Evolutionary conservation across 2,888 invertebrate genomes (phyloP).

Genomic region (Calameuta pallipes): DNA sequence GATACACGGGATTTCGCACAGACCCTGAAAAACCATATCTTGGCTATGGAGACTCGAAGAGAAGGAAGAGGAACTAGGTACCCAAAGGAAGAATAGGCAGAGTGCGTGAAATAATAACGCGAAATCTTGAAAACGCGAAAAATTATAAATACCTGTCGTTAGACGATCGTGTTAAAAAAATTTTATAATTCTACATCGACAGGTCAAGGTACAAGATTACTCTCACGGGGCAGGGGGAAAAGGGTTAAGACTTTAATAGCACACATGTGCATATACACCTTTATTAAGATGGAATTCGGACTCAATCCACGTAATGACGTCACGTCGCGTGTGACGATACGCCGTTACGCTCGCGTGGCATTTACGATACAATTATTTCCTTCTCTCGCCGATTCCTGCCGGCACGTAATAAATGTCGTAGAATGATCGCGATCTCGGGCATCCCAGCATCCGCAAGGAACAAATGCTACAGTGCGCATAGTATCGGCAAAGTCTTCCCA

Average conservation of each 20-base stretch:
- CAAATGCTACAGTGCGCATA: not conserved
- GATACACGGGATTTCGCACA: not conserved
- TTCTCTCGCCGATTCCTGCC: slow-evolving; percentile 6
- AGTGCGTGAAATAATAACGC: not conserved
- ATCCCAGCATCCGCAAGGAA: not conserved
- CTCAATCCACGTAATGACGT: slow-evolving; percentile 9
- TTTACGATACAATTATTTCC: slow-evolving; percentile 20
- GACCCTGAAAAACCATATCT: not conserved
- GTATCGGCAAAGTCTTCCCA: too few species aligned
- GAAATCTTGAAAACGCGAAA: too few species aligned
- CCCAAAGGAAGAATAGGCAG: too few species aligned
- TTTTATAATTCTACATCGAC: too few species aligned
- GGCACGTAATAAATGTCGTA: slow-evolving; percentile 12
- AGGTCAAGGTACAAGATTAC: too few species aligned
- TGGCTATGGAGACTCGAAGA: not conserved
- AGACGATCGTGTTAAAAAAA: too few species aligned
- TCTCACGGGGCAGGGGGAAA: too few species aligned
- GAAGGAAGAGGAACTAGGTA: not conserved
- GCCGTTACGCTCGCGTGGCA: slow-evolving; percentile 26
- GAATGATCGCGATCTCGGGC: slow-evolving; percentile 28
- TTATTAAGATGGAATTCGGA: not conserved
- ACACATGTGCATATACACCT: too few species aligned
- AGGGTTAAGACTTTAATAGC: not conserved
- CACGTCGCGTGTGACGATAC: slow-evolving; percentile 32
- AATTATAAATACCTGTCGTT: too few species aligned